Evolutionary conservation across 2,113 vertebrate genomes (phyloP).

Genomic region (Recurvirostra avosetta): DNA sequence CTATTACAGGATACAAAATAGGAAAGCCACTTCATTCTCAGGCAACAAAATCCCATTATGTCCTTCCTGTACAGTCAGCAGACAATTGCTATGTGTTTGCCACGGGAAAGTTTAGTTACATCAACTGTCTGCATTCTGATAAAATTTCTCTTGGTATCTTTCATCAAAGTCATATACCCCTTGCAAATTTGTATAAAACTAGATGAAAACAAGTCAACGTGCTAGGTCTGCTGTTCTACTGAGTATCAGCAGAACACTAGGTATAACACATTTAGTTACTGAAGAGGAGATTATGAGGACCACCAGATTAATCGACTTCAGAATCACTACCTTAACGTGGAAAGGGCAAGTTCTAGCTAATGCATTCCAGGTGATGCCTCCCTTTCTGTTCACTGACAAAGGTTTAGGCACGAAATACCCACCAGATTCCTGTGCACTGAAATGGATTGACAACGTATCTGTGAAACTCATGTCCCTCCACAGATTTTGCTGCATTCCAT

Average conservation of each 20-base stretch:
- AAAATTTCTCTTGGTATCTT: constrained; percentile 1
- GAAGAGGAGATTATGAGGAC: background rate
- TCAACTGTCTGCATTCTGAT: background rate
- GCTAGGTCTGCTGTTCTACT: background rate
- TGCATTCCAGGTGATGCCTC: background rate
- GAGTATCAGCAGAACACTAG: background rate
- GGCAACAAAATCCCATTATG: constrained; percentile 41
- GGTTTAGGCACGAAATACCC: background rate
- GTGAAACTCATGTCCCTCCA: background rate
- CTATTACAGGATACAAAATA: constrained; percentile 60
- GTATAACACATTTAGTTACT: background rate
- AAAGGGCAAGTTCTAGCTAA: background rate
- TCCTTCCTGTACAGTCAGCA: no score
- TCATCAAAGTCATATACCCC: background rate
- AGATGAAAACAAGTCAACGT: background rate
- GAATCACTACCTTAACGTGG: background rate
- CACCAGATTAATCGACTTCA: background rate
- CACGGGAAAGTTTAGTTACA: constrained; percentile 12
- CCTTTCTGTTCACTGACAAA: background rate
- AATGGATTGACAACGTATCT: background rate
- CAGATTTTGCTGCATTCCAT: background rate
- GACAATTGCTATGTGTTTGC: background rate
- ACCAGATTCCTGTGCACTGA: background rate
- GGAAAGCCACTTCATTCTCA: constrained; percentile 57
- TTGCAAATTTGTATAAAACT: background rate